These are phyloP conservation scores for Pseudopleuronectes americanus DNA, from an alignment of 2,797 vertebrate genomes.

Conservation along the genomic window DNA sequence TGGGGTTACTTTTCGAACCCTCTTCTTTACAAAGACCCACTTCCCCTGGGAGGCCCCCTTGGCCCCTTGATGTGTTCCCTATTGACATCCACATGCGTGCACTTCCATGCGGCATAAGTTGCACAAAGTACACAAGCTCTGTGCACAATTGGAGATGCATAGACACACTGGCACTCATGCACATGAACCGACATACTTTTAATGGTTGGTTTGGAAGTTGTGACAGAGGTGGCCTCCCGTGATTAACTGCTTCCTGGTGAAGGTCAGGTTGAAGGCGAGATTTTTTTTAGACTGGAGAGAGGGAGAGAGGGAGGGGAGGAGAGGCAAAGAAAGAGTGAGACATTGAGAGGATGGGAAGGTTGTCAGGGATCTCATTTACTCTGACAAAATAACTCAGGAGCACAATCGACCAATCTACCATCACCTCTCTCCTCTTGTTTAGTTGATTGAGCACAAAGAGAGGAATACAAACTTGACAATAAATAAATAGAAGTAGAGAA, in stretches of 20 bases:
- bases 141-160: constrained; percentile 10
- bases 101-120: neutral
- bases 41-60: constrained; percentile 45
- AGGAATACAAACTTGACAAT: neutral
- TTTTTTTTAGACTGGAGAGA: constrained; percentile 36
- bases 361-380: constrained; percentile 6
- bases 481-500: constrained; percentile 7
- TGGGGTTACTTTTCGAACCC: constrained; percentile 42
- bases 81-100: constrained; percentile 1
- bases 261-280: constrained; percentile 51
- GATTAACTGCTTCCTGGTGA: constrained; percentile 75
- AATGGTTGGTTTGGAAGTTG: constrained; percentile 41
- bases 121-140: constrained; percentile 9
- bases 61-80: constrained; percentile 10
- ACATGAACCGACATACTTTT: constrained; percentile 28
- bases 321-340: neutral
- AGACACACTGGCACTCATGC: constrained; percentile 9
- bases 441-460: neutral
- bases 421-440: neutral
- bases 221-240: constrained; percentile 59
- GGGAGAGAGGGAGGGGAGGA: neutral
- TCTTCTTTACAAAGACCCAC: constrained; percentile 49
- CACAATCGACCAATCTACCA: neutral
- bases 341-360: constrained; percentile 4
- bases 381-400: neutral